Percentiles rank a stretch among this genome's conserved stretches.
Conservation (phyloP, 2,888 invertebrate species). For the Cheiracanthium punctorium region DNA sequence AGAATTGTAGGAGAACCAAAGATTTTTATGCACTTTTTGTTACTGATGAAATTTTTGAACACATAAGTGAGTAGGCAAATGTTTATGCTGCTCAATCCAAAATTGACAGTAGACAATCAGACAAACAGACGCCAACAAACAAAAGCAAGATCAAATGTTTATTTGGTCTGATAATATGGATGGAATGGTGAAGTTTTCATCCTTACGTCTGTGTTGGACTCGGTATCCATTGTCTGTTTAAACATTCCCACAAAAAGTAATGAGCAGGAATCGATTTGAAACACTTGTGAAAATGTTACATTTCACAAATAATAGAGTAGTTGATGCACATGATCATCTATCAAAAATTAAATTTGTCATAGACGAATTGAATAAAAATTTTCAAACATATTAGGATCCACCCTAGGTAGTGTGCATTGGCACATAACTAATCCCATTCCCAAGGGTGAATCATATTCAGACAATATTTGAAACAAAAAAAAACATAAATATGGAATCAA, state of each 20-base stretch:
- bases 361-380: background rate
- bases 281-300: background rate
- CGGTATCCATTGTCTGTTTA: background rate
- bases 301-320: background rate
- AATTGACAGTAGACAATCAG: background rate
- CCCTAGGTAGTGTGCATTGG: background rate
- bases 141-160: background rate
- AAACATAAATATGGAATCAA: background rate
- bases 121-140: background rate
- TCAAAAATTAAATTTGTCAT: background rate
- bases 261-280: background rate
- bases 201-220: background rate
- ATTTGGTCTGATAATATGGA: background rate
- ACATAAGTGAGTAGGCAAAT: background rate
- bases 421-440: background rate
- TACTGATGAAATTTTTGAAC: background rate
- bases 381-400: background rate
- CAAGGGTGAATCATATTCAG: background rate
- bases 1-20: background rate
- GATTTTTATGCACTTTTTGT: background rate
- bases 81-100: background rate
- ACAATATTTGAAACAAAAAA: background rate
- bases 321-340: background rate
- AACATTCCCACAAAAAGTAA: background rate
- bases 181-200: background rate